These are phyloP conservation scores for Lanius collurio DNA, from an alignment of 2,113 vertebrate species.

Conservation along the genomic window DNA sequence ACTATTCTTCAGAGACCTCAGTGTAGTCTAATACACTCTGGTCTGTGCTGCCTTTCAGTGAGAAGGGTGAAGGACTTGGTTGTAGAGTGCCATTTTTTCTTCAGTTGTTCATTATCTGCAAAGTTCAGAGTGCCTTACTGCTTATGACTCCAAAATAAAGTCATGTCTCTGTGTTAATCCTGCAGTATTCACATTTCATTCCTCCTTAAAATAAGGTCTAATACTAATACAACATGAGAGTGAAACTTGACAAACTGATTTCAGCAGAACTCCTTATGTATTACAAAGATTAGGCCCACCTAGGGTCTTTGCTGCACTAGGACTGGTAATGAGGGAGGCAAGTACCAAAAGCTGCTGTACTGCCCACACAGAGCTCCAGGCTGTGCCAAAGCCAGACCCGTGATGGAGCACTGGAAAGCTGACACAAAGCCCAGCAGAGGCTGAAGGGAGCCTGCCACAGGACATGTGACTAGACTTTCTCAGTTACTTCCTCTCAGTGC, in stretches of 20 bases:
- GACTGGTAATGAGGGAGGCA: background rate
- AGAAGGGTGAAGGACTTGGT: background rate
- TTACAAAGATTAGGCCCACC: background rate
- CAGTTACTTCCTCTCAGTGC: background rate
- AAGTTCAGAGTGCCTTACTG: background rate
- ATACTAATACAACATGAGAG: background rate
- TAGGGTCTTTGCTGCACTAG: background rate
- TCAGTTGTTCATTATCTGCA: background rate
- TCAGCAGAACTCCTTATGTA: background rate
- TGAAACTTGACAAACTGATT: background rate
- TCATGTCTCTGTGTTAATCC: background rate
- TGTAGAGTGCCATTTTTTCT: background rate
- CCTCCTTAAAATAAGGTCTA: background rate
- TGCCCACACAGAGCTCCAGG: background rate
- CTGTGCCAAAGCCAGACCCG: background rate
- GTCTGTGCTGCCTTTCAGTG: background rate
- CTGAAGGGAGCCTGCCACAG: background rate
- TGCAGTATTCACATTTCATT: background rate
- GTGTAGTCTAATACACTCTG: background rate
- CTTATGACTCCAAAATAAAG: background rate
- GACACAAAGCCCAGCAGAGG: background rate
- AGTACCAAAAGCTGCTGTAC: background rate
- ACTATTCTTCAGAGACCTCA: background rate
- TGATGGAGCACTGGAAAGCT: background rate
- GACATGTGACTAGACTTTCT: background rate